These are phyloP conservation scores for Ennomos erosarius DNA, from an alignment of 2,888 invertebrate species.

Conservation along the genomic window DNA sequence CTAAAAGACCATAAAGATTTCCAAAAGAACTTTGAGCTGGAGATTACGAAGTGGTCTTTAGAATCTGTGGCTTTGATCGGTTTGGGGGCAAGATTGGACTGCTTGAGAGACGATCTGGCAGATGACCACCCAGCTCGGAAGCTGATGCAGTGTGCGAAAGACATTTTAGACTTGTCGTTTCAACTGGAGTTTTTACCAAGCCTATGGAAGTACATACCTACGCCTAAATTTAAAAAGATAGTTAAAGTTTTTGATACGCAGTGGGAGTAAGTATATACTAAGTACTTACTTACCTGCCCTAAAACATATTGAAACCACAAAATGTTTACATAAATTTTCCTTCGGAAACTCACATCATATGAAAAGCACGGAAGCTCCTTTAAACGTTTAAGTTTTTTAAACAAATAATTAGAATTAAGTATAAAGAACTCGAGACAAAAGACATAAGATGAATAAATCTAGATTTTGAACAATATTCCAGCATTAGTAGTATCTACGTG, in stretches of 20 bases:
- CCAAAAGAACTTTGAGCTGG: constrained; percentile 74
- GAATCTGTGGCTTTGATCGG: constrained; percentile 81
- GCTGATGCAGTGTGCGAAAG: constrained; percentile 62
- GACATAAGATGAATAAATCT: no score
- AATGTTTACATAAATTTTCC: no score
- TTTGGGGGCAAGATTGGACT: constrained; percentile 69
- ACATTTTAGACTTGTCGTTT: constrained; percentile 58
- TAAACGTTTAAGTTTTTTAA: no score
- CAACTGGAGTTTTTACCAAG: constrained; percentile 65
- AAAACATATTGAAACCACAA: no score
- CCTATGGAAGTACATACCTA: constrained; percentile 62
- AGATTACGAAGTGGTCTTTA: constrained; percentile 87
- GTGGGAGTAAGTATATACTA: constrained; percentile 74
- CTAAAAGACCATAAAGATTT: constrained; percentile 58
- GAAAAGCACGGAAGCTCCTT: no score
- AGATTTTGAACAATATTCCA: constrained; percentile 42
- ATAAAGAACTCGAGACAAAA: no score
- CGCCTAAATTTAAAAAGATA: constrained; percentile 64
- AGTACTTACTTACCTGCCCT: not conserved
- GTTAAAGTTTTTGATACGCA: constrained; percentile 67
- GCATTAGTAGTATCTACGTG: constrained; percentile 65
- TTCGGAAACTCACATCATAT: no score
- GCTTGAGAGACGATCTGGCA: constrained; percentile 57
- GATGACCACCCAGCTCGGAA: constrained; percentile 62
- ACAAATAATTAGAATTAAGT: no score